phyloP scores from a whole-genome alignment of 2,797 vertebrate genomes.

The Pelodytes ibericus region DNA sequence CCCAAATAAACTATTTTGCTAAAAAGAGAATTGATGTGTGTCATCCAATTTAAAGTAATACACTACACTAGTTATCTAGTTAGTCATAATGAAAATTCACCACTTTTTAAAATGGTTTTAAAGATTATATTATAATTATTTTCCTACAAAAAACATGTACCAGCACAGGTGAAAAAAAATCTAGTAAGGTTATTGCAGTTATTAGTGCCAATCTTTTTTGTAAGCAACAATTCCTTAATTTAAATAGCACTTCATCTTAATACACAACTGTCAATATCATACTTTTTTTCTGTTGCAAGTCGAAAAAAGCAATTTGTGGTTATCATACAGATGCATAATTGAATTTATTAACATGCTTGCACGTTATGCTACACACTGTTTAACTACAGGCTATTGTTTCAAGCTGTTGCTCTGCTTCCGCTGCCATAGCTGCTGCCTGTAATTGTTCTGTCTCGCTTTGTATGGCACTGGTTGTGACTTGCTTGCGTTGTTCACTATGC shows the following conservation, averaged over 20 bases:
- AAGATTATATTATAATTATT: background rate
- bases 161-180: background rate
- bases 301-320: background rate
- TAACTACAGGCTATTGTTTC: conserved; percentile 87
- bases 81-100: background rate
- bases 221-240: no score
- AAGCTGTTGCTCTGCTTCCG: conserved; percentile 91
- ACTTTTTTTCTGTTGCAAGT: background rate
- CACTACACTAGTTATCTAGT: background rate
- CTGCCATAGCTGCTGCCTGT: conserved; percentile 95
- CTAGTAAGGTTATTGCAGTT: background rate
- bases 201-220: background rate
- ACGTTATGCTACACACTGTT: conserved; percentile 37
- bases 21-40: background rate
- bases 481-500: conserved; percentile 91
- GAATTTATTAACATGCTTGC: background rate
- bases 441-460: conserved; percentile 94
- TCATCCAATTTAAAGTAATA: background rate
- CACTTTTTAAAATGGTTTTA: background rate
- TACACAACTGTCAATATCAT: background rate
- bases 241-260: background rate
- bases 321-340: background rate
- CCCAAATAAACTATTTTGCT: background rate
- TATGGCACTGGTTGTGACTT: conserved; percentile 87
- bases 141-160: background rate